Evolutionary conservation across 1,140 invertebrate species (phyloP).

Genomic region (Whitmania pigra): DNA sequence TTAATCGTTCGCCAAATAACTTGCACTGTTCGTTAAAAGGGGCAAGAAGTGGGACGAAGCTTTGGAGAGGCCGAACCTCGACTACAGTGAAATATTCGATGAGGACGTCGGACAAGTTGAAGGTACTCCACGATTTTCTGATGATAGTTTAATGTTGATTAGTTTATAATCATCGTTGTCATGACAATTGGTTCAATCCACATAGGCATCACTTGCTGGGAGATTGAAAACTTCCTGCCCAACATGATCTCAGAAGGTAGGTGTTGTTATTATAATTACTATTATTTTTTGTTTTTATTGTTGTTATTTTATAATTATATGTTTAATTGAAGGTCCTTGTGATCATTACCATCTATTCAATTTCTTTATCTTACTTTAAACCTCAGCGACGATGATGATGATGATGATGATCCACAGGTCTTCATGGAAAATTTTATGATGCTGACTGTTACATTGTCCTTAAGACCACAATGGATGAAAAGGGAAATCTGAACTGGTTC

Average conservation of each 20-base stretch:
- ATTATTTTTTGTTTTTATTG: no score
- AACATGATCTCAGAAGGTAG: conserved; percentile 58
- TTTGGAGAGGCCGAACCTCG: conserved; percentile 83
- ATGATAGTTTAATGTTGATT: background rate
- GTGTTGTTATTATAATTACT: background rate
- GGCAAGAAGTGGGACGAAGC: conserved; percentile 53
- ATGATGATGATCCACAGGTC: conserved; percentile 49
- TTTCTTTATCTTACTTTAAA: no score
- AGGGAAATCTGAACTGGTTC: conserved; percentile 73
- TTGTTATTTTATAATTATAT: no score
- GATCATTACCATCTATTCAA: no score
- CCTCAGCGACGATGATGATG: no score
- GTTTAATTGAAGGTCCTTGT: no score
- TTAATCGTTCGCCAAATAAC: no score
- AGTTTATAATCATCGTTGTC: no score
- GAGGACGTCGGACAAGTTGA: conserved; percentile 74
- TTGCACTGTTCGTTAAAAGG: conserved; percentile 23
- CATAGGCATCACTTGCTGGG: conserved; percentile 68
- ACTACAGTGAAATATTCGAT: conserved; percentile 98
- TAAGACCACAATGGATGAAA: conserved; percentile 73
- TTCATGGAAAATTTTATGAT: conserved; percentile 96
- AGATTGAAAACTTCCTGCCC: conserved; percentile 97
- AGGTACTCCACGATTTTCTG: conserved; percentile 42
- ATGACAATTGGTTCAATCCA: background rate
- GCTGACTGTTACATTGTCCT: conserved; percentile 97